phyloP scores from a whole-genome alignment of 2,113 vertebrate species.

The Vireo altiloquus region DNA sequence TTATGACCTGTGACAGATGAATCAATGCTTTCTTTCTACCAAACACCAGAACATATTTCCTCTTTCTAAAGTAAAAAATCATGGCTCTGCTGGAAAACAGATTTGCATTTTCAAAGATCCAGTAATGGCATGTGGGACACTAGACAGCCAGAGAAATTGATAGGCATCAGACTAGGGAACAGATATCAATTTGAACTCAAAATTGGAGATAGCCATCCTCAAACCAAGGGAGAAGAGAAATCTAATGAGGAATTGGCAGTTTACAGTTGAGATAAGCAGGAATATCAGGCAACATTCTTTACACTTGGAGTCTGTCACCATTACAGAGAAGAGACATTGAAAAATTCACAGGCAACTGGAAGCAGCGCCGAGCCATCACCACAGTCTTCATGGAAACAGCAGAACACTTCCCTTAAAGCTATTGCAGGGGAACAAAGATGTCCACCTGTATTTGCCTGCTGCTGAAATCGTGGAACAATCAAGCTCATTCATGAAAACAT shows the following conservation, averaged over 20 bases:
- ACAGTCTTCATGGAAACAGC: background rate
- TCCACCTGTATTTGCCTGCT: background rate
- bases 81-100: background rate
- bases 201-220: background rate
- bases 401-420: background rate
- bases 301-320: background rate
- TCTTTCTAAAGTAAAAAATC: constrained; percentile 4
- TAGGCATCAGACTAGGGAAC: background rate
- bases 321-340: background rate
- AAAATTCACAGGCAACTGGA: background rate
- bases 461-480: background rate
- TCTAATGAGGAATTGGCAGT: background rate
- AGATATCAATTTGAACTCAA: background rate
- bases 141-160: background rate
- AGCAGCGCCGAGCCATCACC: background rate
- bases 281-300: background rate
- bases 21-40: constrained; percentile 4
- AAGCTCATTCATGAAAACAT: background rate
- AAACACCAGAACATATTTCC: background rate
- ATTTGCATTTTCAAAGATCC: background rate
- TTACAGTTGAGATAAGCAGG: background rate
- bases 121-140: background rate
- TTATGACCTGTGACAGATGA: constrained; percentile 19
- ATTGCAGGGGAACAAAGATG: background rate
- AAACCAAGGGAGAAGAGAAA: background rate